Conservation (phyloP, 2,888 invertebrate genomes). For the Amaurobius ferox region DNA sequence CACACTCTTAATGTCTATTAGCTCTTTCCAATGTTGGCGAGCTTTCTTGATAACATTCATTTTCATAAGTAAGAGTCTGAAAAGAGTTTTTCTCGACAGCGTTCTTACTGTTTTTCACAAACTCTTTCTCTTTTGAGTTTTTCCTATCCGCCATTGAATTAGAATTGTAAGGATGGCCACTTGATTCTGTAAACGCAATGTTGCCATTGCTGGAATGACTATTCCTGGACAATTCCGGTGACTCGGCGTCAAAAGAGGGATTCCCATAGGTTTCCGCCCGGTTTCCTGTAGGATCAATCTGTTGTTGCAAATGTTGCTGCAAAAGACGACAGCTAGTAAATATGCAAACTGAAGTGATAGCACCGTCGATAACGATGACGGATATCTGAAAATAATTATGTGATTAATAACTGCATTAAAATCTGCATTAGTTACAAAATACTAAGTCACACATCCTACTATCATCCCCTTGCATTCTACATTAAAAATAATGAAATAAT, state of each 20-base stretch:
- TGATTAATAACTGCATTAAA: too few relatives aligned
- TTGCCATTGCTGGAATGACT: neutral
- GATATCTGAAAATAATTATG: slow-evolving; percentile 18
- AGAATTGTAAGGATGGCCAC: slow-evolving; percentile 28
- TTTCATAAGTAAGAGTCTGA: slow-evolving; percentile 35
- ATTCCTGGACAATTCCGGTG: slow-evolving; percentile 20
- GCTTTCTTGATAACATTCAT: slow-evolving; percentile 37
- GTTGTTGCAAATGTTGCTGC: neutral
- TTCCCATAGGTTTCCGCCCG: slow-evolving; percentile 61
- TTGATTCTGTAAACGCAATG: slow-evolving; percentile 39
- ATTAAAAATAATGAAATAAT: too few relatives aligned
- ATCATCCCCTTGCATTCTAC: too few relatives aligned
- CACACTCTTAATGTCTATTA: neutral
- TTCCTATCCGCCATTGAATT: neutral
- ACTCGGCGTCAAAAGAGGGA: slow-evolving; percentile 46
- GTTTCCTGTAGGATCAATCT: slow-evolving; percentile 49
- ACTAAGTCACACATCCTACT: too few relatives aligned
- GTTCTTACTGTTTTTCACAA: neutral
- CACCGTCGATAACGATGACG: slow-evolving; percentile 1
- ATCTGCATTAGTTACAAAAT: too few relatives aligned
- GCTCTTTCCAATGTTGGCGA: slow-evolving; percentile 43
- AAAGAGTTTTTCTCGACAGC: neutral
- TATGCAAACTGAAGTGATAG: neutral
- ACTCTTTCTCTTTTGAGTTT: neutral
- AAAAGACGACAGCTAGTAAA: slow-evolving; percentile 12